Base-by-base conservation (phyloP, 2,888 invertebrate species). In the Drosophila kuntzei region DNA sequence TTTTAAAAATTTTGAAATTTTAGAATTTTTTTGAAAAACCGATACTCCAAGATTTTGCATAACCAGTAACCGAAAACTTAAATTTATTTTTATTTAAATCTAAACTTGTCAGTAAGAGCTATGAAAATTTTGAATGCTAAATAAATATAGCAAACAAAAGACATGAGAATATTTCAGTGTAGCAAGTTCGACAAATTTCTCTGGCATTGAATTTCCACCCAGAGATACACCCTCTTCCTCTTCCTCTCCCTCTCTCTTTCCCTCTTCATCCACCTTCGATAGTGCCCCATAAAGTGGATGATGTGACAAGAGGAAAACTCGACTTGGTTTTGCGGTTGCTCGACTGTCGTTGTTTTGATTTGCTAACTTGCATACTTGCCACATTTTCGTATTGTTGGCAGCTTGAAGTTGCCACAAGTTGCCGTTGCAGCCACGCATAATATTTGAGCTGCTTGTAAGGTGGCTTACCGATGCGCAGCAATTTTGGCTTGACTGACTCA, bases 401-500 rank as follows among this genome's bases (percentile, higher is more conserved):
- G 58, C 71, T 32, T 41, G 14, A 53, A 62, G 58, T 58, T 71
- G 80, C 70, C 78, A 36, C 79, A 72, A 78, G 74, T 49, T 60
- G 72, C 54, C 49, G 55, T 65, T 64, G 62, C 76, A 71, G 61
- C 57, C 47, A 58, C 53, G 62, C 66, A 50, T 46, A 44, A 47
- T 29, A 11, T 50, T 41, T 41, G 53, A 36, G 37, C 37, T 36
- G 62, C 80, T 70, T 69, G 84, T 78, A 87, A 69, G 71, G 68
- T 71, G 81, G 84, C 68, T 67, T 61, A 77, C 74, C 83, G 67
- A 71, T 60, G 76, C 86, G 72, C 71, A 63, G 51, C 67, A 71
- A 60, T 82, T 75, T 76, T 51, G 71, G 68, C 78, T 71, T 71
- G 34, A 71, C 76, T 81, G 83, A 73, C 60, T 82, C 77, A 79